Base-by-base conservation (phyloP, 2,888 invertebrate genomes). In the Patella depressa region DNA sequence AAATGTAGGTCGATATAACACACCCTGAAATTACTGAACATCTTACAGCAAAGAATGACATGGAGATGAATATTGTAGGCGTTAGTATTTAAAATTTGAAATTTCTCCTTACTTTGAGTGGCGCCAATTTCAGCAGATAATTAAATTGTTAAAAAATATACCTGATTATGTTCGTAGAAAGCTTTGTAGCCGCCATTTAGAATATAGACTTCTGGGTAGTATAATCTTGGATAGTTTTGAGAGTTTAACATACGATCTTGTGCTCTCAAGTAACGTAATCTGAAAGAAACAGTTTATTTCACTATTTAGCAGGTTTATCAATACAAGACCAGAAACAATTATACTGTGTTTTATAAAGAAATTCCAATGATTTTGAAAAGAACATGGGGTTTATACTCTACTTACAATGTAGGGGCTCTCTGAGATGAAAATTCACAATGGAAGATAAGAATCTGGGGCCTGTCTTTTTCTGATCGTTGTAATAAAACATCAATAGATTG, bases 151-250 rank as follows among this genome's bases (percentile, higher is more conserved):
- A 53, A 19, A 24, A 71, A 71, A 76, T 45, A 78, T 82, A 87
- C 86, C 77, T 80, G 81, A 88, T 94, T 94, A 0, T 93, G 92
- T 83, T 94, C 93, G 91, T 94, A 97, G 93, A 98, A 98, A 53
- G 94, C 93, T 88, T 96, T 95, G 92, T 97, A 97, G 69, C 97
- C 97, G 2, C 96, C 96, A 88, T 97, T 95, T 29, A 98, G 93
- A 2, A 98, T 93, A 92, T 98, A 98, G 2, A 97, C 93, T 91
- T 98, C 98, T 0, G 98, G 98, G 93, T 96, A 97, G 89, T 95
- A 93, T 0, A 98, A 93, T 0, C 94, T 93, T 0, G 98, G 98
- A 92, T 98, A 98, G 79, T 93, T 93, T 74, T 95, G 94, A 78
- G 94, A 94, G 92, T 98, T 96, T 69, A 94, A 92, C 17, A 94